Conservation (phyloP, 2,113 vertebrate genomes). For the Caranx ignobilis region DNA sequence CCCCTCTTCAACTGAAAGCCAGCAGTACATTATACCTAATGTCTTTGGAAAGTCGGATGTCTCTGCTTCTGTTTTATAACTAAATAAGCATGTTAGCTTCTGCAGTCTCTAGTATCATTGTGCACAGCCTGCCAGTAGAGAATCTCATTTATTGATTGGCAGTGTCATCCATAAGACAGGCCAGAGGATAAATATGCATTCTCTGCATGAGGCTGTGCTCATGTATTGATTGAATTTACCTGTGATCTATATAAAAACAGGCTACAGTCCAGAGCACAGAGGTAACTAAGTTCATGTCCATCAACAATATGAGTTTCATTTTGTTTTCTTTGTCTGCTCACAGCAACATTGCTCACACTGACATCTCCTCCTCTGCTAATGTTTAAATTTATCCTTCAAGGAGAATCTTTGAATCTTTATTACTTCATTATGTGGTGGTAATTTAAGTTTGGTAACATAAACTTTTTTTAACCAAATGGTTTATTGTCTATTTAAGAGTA, state of each 20-base stretch:
- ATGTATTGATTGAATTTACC: conserved; percentile 35
- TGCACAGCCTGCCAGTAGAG: conserved; percentile 19
- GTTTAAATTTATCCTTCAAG: neutral
- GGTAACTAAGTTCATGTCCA: conserved; percentile 8
- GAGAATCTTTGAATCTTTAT: neutral
- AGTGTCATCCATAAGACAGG: conserved; percentile 3
- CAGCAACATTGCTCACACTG: too few species aligned
- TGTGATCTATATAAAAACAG: neutral
- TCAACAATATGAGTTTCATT: neutral
- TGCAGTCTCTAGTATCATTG: neutral
- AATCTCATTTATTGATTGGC: conserved; percentile 44
- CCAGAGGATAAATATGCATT: conserved; percentile 44
- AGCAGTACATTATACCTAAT: neutral
- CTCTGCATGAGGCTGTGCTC: conserved; percentile 19
- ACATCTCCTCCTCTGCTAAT: neutral
- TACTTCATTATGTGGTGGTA: neutral
- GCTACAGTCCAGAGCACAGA: neutral
- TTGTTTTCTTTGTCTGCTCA: neutral
- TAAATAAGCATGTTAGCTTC: neutral
- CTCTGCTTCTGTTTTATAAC: neutral
- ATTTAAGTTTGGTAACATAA: neutral
- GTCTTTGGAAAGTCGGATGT: neutral
- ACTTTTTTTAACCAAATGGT: neutral
- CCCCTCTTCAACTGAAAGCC: conserved; percentile 3
- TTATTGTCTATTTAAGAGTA: neutral